These are phyloP conservation scores for Pteromalus puparum DNA, from an alignment of 1,140 invertebrate genomes.

Conservation along the genomic window DNA sequence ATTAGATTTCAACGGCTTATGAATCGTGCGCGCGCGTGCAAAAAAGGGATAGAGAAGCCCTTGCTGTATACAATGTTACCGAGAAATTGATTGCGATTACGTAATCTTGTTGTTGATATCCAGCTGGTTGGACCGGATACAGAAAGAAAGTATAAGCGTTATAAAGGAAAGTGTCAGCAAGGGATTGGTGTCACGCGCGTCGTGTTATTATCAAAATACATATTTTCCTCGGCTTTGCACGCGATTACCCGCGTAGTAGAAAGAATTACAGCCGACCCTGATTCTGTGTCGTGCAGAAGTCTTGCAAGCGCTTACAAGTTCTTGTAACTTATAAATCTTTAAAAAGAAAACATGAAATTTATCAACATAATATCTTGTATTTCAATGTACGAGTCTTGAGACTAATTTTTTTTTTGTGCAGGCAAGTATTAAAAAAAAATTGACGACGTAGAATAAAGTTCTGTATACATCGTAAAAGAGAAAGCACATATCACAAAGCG, in stretches of 20 bases:
- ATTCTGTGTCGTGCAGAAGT: not conserved
- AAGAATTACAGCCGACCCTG: not conserved
- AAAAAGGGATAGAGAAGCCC: not conserved
- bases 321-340: no score
- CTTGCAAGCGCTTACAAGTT: not conserved
- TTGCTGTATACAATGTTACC: not conserved
- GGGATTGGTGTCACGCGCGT: not conserved
- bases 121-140: no score
- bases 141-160: not conserved
- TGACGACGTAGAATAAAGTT: not conserved
- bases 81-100: not conserved
- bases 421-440: not conserved
- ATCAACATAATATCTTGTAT: no score
- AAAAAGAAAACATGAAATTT: no score
- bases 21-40: no score
- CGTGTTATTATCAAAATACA: constrained; percentile 11
- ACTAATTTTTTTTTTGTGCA: no score
- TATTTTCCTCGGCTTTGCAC: not conserved
- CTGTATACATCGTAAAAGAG: not conserved
- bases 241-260: not conserved
- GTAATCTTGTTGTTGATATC: not conserved
- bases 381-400: no score
- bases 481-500: not conserved
- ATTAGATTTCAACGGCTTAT: not conserved
- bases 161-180: not conserved